Percentiles rank a stretch among this genome's conserved stretches.
phyloP scores from a whole-genome alignment of 2,888 invertebrate species.

The Drosophila hamatofila region DNA sequence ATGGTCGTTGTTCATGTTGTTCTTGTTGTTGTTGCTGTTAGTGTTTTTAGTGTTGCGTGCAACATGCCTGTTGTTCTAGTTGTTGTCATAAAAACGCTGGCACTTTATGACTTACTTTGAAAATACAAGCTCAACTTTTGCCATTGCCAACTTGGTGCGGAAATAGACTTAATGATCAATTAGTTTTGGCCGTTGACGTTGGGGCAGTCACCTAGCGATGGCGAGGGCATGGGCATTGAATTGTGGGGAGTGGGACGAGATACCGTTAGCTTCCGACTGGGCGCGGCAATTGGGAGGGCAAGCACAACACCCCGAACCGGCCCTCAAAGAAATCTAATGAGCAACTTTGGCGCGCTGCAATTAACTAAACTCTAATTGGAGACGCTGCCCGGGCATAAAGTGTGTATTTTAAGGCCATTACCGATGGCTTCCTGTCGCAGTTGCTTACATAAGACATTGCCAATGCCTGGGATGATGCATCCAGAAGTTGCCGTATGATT shows the following conservation, averaged over 20 bases:
- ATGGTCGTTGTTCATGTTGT: conserved; percentile 7
- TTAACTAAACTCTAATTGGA: conserved; percentile 76
- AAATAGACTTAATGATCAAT: conserved; percentile 80
- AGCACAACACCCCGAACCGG: conserved; percentile 7
- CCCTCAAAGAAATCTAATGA: conserved; percentile 55
- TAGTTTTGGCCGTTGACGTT: conserved; percentile 61
- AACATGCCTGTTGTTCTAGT: conserved; percentile 60
- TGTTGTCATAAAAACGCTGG: conserved; percentile 73
- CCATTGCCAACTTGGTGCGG: conserved; percentile 63
- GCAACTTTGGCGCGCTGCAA: conserved; percentile 73
- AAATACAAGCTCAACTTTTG: conserved; percentile 39
- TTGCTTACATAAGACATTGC: conserved; percentile 55
- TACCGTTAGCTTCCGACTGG: conserved; percentile 74
- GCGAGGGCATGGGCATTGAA: neutral
- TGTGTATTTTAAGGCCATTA: conserved; percentile 79
- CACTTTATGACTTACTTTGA: conserved; percentile 75
- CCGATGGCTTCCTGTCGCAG: conserved; percentile 77
- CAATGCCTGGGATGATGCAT: conserved; percentile 57
- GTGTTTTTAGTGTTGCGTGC: conserved; percentile 57
- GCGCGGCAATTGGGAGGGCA: conserved; percentile 48
- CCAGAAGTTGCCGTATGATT: conserved; percentile 76
- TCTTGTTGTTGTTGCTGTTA: conserved; percentile 19
- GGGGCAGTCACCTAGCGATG: conserved; percentile 19
- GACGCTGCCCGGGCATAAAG: conserved; percentile 73
- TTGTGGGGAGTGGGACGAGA: neutral